These are phyloP conservation scores for Petromus typicus DNA, from an alignment of 2,113 vertebrate species.

Conservation along the genomic window DNA sequence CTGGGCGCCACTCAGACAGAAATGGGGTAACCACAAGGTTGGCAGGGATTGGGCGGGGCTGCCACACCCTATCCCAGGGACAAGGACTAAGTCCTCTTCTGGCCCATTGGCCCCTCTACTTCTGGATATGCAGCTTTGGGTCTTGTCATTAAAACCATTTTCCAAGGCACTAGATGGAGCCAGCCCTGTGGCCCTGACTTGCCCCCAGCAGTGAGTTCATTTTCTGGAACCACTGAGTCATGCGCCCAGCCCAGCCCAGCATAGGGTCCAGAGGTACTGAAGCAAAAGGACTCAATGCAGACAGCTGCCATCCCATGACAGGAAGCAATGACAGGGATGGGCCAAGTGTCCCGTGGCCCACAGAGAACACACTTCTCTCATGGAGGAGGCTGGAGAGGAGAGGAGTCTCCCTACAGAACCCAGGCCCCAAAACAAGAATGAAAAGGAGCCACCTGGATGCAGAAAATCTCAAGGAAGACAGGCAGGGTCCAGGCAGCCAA, in stretches of 20 bases:
- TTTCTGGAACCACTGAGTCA: not conserved
- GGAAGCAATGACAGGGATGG: not conserved
- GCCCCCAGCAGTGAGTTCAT: not conserved
- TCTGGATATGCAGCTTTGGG: not conserved
- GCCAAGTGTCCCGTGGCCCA: rapidly evolving
- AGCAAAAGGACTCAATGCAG: not conserved
- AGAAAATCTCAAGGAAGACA: not conserved
- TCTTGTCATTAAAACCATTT: not conserved
- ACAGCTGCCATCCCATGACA: not conserved
- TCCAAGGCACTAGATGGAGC: too few relatives aligned
- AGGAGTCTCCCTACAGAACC: not conserved
- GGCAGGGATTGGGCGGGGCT: not conserved
- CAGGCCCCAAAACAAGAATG: not conserved
- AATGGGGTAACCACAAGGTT: not conserved
- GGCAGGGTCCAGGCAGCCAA: not conserved
- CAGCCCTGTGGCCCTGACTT: not conserved
- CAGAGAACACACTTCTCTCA: not conserved
- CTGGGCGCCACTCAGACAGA: not conserved
- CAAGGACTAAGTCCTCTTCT: rapidly evolving
- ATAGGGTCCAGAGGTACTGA: not conserved
- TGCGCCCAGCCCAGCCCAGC: not conserved
- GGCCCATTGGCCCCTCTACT: not conserved
- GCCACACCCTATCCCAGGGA: not conserved
- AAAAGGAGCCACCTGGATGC: not conserved
- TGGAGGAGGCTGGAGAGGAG: rapidly evolving